Conservation (phyloP, 2,113 vertebrate species). For the Lampris megalopsis region DNA sequence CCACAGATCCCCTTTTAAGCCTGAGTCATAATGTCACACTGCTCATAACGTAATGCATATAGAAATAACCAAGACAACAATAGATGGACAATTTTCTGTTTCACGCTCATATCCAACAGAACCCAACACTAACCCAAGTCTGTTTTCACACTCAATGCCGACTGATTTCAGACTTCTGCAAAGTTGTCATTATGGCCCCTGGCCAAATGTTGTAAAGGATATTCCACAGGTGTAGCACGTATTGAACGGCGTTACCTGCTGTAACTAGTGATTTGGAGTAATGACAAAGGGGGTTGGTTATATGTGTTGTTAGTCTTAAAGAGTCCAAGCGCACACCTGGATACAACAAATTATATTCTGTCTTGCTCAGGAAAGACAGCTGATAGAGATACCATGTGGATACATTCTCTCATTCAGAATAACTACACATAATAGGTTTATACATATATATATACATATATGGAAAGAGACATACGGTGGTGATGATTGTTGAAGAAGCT, state of each 20-base stretch:
- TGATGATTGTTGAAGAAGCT: conserved; percentile 37
- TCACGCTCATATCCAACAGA: conserved; percentile 28
- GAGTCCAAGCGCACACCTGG: conserved; percentile 11
- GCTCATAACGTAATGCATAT: conserved; percentile 26
- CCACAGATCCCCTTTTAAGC: conserved; percentile 29
- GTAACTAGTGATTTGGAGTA: not conserved
- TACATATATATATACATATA: no score
- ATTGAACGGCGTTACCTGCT: conserved; percentile 21
- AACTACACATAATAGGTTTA: no score
- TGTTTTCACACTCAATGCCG: conserved; percentile 18
- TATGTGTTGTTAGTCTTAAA: not conserved
- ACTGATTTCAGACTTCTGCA: conserved; percentile 40
- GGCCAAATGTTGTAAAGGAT: conserved; percentile 35
- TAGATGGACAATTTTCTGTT: conserved; percentile 44
- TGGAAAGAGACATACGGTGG: conserved; percentile 13
- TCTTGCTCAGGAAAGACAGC: conserved; percentile 28
- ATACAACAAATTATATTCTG: conserved; percentile 37
- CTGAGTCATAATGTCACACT: conserved; percentile 2
- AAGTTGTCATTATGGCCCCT: not conserved
- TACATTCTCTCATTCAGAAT: no score
- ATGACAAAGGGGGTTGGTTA: not conserved
- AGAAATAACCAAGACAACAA: conserved; percentile 49
- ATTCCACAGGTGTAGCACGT: conserved; percentile 49
- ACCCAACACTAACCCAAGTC: conserved; percentile 27
- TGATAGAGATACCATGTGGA: not conserved